phyloP scores from a whole-genome alignment of 2,888 invertebrate genomes.

The Anthrax anthrax region DNA sequence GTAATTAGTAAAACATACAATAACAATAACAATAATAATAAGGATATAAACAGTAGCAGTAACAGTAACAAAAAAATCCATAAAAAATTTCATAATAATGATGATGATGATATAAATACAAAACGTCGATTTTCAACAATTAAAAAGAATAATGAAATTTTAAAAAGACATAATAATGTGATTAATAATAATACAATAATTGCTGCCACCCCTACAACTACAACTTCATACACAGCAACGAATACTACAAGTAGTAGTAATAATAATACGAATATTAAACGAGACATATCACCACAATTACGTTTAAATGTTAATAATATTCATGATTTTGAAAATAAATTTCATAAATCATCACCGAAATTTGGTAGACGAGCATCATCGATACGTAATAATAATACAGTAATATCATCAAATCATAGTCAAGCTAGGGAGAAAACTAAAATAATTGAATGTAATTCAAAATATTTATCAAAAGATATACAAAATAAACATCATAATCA shows the following conservation, averaged over 20 bases:
- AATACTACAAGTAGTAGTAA: background rate
- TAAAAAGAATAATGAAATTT: no score
- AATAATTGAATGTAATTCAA: constrained; percentile 27
- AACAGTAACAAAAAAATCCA: background rate
- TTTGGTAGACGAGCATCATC: constrained; percentile 30
- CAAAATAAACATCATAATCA: constrained; percentile 9
- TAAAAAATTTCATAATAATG: no score
- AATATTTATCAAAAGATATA: constrained; percentile 16
- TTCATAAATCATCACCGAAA: constrained; percentile 20
- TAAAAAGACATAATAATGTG: no score
- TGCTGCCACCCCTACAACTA: no score
- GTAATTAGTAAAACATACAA: background rate
- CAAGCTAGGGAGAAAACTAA: constrained; percentile 25
- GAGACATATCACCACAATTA: constrained; percentile 5
- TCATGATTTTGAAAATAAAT: constrained; percentile 19
- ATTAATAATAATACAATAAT: no score
- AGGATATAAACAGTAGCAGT: no score
- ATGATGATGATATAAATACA: background rate
- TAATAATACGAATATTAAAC: constrained; percentile 15
- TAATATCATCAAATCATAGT: constrained; percentile 18
- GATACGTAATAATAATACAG: constrained; percentile 11
- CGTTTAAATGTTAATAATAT: constrained; percentile 16
- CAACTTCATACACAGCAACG: background rate
- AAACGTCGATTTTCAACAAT: background rate
- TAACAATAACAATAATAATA: no score